phyloP scores from a whole-genome alignment of 2,797 vertebrate genomes.

The Bradypodion ventrale region DNA sequence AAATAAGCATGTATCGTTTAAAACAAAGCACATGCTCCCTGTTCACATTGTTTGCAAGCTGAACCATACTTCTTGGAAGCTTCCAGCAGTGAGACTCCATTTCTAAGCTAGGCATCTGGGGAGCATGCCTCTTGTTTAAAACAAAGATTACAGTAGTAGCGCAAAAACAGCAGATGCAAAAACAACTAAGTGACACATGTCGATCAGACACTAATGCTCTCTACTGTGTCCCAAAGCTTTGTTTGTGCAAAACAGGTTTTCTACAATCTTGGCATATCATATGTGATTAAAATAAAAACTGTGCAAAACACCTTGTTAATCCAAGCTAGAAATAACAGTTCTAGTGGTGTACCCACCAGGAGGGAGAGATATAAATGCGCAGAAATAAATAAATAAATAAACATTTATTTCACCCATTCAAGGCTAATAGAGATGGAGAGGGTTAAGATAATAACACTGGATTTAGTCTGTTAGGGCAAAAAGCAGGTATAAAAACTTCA shows the following conservation, averaged over 20 bases:
- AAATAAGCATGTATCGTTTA: background rate
- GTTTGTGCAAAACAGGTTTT: background rate
- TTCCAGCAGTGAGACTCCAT: background rate
- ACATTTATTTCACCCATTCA: background rate
- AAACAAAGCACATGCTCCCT: background rate
- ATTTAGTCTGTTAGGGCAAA: background rate
- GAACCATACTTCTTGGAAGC: background rate
- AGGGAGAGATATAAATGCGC: no score
- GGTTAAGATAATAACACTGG: background rate
- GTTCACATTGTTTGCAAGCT: background rate
- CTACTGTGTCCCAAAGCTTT: background rate
- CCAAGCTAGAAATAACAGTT: rapidly evolving
- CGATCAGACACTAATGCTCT: background rate
- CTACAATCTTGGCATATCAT: background rate
- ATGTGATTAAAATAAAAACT: background rate
- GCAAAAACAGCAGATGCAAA: background rate
- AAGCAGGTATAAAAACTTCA: slow-evolving; percentile 25
- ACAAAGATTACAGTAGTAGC: background rate
- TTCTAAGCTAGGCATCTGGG: background rate
- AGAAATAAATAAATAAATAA: no score
- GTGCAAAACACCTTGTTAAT: background rate
- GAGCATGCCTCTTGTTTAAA: background rate
- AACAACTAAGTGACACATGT: background rate
- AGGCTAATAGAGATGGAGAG: background rate
- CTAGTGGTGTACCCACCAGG: no score